Evolutionary conservation across 2,113 vertebrate genomes (phyloP).

Genomic region (Perccottus glenii): DNA sequence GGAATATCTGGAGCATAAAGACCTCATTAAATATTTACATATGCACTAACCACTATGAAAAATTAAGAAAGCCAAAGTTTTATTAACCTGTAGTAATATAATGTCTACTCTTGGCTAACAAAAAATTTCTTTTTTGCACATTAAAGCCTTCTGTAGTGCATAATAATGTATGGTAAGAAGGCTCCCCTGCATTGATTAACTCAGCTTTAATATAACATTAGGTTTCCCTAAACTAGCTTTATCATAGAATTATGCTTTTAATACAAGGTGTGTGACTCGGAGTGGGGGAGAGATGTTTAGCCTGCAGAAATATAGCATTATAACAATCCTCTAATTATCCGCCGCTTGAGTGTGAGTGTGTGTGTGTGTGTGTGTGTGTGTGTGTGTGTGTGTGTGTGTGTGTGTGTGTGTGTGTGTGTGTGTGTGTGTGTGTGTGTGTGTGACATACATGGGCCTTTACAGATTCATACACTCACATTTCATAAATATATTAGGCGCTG

Average conservation of each 20-base stretch:
- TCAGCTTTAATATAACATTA: conserved; percentile 82
- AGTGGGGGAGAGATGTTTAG: conserved; percentile 53
- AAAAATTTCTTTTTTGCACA: conserved; percentile 71
- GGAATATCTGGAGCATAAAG: conserved; percentile 81
- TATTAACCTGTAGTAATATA: conserved; percentile 83
- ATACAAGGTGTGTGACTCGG: conserved; percentile 68
- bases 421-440: conserved; percentile 19
- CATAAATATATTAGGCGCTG: conserved; percentile 62
- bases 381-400: too few species aligned
- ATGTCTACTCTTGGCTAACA: conserved; percentile 71
- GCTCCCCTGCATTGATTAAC: conserved; percentile 75
- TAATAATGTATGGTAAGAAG: conserved; percentile 79
- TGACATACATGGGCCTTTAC: conserved; percentile 39
- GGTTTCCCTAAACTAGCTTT: conserved; percentile 79
- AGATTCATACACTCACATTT: conserved; percentile 52
- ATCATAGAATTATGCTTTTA: conserved; percentile 77
- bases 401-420: too few species aligned
- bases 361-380: too few species aligned
- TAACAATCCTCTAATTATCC: conserved; percentile 71
- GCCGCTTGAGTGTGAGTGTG: background rate
- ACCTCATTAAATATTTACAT: conserved; percentile 82
- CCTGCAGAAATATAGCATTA: conserved; percentile 74
- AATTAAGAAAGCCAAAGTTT: conserved; percentile 80
- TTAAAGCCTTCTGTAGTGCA: conserved; percentile 75
- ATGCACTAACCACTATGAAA: conserved; percentile 79